A percentile compares a stretch with the other conserved stretches of the same genome.
These are phyloP conservation scores for Brienomyrus brachyistius DNA, from an alignment of 2,113 vertebrate genomes.

Conservation along the genomic window DNA sequence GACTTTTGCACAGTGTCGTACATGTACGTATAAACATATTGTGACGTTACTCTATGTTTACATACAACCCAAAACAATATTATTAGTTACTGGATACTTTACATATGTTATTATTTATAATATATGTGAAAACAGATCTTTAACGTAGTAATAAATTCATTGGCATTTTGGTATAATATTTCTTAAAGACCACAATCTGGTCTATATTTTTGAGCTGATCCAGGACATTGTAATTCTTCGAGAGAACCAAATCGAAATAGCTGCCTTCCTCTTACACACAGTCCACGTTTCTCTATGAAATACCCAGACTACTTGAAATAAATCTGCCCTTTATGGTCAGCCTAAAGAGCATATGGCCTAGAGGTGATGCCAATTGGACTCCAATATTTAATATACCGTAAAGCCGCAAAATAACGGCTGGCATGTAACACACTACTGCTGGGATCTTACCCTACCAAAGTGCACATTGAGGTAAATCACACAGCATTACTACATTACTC, in stretches of 20 bases:
- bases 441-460: neutral
- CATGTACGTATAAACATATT: neutral
- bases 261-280: slow-evolving; percentile 1
- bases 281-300: neutral
- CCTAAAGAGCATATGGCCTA: neutral
- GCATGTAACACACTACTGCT: neutral
- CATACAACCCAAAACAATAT: neutral
- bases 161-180: neutral
- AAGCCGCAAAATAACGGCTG: neutral
- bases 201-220: neutral
- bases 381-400: neutral
- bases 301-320: neutral
- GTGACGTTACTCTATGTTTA: neutral
- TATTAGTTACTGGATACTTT: neutral
- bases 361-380: neutral
- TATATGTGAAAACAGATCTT: neutral
- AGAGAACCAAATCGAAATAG: neutral
- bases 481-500: neutral
- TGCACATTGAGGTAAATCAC: neutral
- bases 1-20: neutral
- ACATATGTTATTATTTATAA: neutral
- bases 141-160: neutral
- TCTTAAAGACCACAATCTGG: neutral
- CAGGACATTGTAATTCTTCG: neutral
- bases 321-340: neutral